phyloP scores from a whole-genome alignment of 2,797 vertebrate species.

The Balearica regulorum region DNA sequence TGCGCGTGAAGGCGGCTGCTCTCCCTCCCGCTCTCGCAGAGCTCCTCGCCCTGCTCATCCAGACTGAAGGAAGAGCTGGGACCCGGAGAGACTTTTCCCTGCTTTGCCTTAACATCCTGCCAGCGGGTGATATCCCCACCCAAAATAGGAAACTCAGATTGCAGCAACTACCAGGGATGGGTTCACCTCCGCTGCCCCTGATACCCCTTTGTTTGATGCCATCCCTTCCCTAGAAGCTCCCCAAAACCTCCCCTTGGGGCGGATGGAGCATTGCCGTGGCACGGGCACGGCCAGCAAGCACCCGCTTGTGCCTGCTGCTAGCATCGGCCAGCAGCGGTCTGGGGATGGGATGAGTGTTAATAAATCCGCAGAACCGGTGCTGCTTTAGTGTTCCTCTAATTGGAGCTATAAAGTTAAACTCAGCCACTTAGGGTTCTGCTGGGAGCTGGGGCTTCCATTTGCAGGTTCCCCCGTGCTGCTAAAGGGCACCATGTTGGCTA shows the following conservation, averaged over 20 bases:
- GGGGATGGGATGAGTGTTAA: background rate
- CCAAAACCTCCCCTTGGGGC: background rate
- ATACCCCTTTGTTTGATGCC: background rate
- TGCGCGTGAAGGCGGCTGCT: background rate
- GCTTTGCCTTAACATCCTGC: background rate
- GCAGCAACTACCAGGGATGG: background rate
- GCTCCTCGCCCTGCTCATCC: background rate
- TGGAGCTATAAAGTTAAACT: slow-evolving; percentile 70
- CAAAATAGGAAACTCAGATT: background rate
- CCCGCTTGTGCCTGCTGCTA: background rate
- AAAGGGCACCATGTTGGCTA: slow-evolving; percentile 73
- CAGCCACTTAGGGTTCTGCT: slow-evolving; percentile 70
- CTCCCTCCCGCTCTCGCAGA: background rate
- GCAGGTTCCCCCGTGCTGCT: slow-evolving; percentile 49
- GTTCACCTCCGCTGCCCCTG: background rate
- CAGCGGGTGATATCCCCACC: background rate
- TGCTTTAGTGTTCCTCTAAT: slow-evolving; percentile 62
- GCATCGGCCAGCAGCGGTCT: background rate
- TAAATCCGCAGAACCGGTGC: background rate
- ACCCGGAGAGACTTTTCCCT: background rate
- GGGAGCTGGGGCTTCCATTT: slow-evolving; percentile 68
- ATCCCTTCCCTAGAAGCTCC: background rate
- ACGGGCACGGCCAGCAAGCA: background rate
- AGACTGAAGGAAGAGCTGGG: background rate
- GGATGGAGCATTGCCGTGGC: accelerated